Evolutionary conservation across 2,888 invertebrate species (phyloP).

Genomic region (Aphidoletes aphidimyza): DNA sequence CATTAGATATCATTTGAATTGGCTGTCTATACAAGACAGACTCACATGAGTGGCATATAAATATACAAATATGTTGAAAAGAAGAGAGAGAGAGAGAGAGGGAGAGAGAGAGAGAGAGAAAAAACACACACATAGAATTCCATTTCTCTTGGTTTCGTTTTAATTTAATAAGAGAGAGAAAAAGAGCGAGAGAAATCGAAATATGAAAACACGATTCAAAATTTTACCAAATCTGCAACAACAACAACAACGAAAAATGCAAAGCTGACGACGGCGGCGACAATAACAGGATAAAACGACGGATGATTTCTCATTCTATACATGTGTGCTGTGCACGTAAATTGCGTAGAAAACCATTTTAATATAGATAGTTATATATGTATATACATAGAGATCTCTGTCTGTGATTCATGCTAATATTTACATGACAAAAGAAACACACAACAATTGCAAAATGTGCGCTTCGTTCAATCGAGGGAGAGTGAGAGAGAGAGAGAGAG

Average conservation of each 20-base stretch:
- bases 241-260: background rate
- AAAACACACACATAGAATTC: no score
- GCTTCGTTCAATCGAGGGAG: background rate
- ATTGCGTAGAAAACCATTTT: background rate
- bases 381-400: background rate
- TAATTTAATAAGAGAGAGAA: background rate
- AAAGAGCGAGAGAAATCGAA: background rate
- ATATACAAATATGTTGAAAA: no score
- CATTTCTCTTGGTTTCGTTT: constrained; percentile 15
- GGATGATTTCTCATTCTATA: constrained; percentile 4
- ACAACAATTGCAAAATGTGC: constrained; percentile 9
- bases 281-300: constrained; percentile 14
- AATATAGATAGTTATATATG: background rate
- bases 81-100: no score
- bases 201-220: background rate
- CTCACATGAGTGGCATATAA: background rate
- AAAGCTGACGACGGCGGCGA: background rate
- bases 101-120: no score
- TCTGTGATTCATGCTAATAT: constrained; percentile 33
- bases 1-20: constrained; percentile 2
- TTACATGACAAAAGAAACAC: constrained; percentile 38
- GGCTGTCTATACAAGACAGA: no score
- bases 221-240: background rate
- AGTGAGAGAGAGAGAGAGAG: no score
- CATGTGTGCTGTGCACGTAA: constrained; percentile 8